A percentile compares a stretch with the other conserved stretches of the same genome.
These are phyloP conservation scores for Atta cephalotes DNA, from an alignment of 1,140 invertebrate species.

Conservation along the genomic window DNA sequence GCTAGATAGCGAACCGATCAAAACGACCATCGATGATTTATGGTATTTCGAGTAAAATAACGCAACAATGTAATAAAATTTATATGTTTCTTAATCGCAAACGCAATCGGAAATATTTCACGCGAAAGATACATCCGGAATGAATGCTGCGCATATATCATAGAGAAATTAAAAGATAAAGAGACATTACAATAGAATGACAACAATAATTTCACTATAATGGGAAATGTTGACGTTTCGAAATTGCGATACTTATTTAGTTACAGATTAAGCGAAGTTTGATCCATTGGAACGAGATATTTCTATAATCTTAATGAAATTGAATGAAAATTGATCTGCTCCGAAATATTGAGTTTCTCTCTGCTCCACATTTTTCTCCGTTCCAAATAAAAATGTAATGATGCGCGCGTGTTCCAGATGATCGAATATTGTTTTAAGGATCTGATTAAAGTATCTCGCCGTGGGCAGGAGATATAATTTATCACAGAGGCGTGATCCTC, in stretches of 20 bases:
- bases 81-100: not conserved
- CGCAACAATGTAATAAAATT: slow-evolving; percentile 3
- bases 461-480: slow-evolving; percentile 53
- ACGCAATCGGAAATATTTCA: not conserved
- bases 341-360: not conserved
- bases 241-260: not conserved
- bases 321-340: not conserved
- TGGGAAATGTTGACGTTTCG: not conserved
- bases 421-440: slow-evolving; percentile 49
- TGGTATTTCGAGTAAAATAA: slow-evolving; percentile 41
- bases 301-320: not conserved
- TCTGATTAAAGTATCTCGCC: slow-evolving; percentile 41
- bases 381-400: not conserved
- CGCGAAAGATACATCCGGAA: not conserved
- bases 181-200: not conserved
- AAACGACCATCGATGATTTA: slow-evolving; percentile 57
- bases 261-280: not conserved
- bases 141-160: not conserved
- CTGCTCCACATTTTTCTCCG: not conserved
- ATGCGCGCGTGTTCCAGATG: not conserved
- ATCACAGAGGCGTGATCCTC: slow-evolving; percentile 59
- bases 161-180: not conserved
- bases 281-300: not conserved
- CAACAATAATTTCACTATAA: not conserved
- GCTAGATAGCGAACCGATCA: slow-evolving; percentile 52